Evolutionary conservation across 2,888 invertebrate genomes (phyloP).

Genomic region (Parochlus steinenii): DNA sequence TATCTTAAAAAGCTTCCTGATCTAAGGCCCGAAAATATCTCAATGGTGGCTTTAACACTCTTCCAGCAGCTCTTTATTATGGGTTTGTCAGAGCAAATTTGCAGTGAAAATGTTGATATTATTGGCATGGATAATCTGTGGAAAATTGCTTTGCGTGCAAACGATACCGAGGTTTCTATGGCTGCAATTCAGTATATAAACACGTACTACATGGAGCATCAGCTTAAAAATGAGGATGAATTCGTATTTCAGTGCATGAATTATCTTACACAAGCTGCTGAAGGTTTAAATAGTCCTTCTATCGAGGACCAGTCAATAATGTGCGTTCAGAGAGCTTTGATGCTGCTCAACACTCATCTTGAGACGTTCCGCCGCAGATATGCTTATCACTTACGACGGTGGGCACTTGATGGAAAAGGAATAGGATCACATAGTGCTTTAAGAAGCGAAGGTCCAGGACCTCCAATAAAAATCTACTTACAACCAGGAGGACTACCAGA

Average conservation of each 20-base stretch:
- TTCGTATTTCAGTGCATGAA: conserved; percentile 90
- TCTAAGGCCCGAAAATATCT: conserved; percentile 71
- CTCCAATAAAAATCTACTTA: conserved; percentile 58
- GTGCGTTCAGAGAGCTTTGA: conserved; percentile 76
- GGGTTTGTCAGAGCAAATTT: conserved; percentile 33
- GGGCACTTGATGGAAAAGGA: conserved; percentile 70
- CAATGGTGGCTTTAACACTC: conserved; percentile 77
- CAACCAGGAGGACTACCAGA: conserved; percentile 82
- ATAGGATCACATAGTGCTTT: conserved; percentile 53
- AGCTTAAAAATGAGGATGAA: conserved; percentile 78
- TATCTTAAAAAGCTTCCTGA: conserved; percentile 81
- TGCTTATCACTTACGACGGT: conserved; percentile 74
- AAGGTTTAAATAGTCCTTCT: conserved; percentile 38
- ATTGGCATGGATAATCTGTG: conserved; percentile 87
- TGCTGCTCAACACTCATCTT: conserved; percentile 79
- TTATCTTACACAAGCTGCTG: conserved; percentile 68
- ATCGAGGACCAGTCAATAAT: conserved; percentile 62
- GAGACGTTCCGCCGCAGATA: conserved; percentile 80
- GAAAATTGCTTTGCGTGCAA: conserved; percentile 82
- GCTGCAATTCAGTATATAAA: conserved; percentile 89
- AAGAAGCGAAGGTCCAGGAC: conserved; percentile 36
- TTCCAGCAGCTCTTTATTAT: conserved; percentile 84
- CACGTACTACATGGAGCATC: conserved; percentile 85
- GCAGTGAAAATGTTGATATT: conserved; percentile 36
- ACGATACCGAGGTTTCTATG: conserved; percentile 86